phyloP scores from a whole-genome alignment of 2,113 vertebrate species.

The Corythornis cristatus region DNA sequence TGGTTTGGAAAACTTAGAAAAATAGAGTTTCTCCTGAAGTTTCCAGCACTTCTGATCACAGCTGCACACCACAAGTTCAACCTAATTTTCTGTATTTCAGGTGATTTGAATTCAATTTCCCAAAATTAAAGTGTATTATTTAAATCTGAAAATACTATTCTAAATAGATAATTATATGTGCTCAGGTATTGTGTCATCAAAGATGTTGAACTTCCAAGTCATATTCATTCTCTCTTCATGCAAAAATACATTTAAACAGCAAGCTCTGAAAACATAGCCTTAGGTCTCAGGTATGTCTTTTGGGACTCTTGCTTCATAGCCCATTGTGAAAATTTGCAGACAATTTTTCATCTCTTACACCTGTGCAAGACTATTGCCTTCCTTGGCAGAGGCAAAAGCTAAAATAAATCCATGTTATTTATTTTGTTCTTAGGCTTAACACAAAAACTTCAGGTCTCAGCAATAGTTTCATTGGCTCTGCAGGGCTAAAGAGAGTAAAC shows the following conservation, averaged over 20 bases:
- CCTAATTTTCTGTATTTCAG: not conserved
- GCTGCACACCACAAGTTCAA: not conserved
- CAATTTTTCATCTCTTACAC: not conserved
- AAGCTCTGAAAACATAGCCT: not conserved
- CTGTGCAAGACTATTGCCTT: not conserved
- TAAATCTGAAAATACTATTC: not conserved
- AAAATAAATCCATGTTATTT: not conserved
- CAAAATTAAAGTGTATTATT: not conserved
- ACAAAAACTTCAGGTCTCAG: not conserved
- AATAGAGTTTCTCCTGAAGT: not conserved
- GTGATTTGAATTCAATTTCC: not conserved
- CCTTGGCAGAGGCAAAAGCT: not conserved
- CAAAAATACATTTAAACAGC: not conserved
- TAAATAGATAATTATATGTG: not conserved
- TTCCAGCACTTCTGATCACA: not conserved
- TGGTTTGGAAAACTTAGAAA: not conserved
- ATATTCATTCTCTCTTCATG: not conserved
- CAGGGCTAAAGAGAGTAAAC: not conserved
- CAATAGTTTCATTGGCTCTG: not conserved
- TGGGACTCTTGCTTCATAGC: not conserved
- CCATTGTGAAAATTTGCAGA: not conserved
- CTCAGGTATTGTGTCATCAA: not conserved
- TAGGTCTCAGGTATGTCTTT: not conserved
- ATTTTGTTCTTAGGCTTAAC: not conserved
- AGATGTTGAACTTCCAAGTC: not conserved